Conservation (phyloP, 2,113 vertebrate genomes). For the Alaudala cheleensis region DNA sequence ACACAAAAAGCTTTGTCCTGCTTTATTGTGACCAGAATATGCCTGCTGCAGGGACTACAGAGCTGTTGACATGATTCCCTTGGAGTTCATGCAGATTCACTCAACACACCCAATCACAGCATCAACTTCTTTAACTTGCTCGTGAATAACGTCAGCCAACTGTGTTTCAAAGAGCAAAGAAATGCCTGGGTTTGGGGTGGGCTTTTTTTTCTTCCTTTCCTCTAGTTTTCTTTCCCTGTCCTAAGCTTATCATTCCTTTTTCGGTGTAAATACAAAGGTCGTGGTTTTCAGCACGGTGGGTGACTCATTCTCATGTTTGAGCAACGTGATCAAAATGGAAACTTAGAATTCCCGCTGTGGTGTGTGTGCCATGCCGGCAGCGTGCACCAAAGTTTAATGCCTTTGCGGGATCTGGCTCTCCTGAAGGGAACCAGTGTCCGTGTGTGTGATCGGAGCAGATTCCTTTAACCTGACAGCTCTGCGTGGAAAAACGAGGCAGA, state of each 20-base stretch:
- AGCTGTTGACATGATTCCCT: neutral
- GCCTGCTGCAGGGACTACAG: neutral
- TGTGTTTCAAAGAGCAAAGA: neutral
- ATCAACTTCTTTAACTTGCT: neutral
- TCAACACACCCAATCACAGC: neutral
- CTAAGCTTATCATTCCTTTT: slow-evolving; percentile 5
- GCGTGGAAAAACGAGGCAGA: neutral
- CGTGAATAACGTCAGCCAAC: neutral
- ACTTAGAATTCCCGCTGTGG: neutral
- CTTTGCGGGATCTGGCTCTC: neutral
- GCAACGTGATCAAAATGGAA: slow-evolving; percentile 31
- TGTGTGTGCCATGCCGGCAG: neutral
- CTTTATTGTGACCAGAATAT: neutral
- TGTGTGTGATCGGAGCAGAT: rapidly evolving
- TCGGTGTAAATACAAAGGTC: slow-evolving; percentile 26
- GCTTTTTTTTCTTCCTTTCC: neutral
- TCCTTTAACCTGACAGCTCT: neutral
- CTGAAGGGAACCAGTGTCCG: neutral
- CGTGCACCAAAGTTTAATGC: rapidly evolving
- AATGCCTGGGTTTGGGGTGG: neutral
- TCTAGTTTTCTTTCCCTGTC: slow-evolving; percentile 12
- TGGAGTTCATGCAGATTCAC: neutral
- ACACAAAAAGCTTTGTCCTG: neutral
- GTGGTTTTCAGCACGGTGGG: neutral
- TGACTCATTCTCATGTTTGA: slow-evolving; percentile 45